Evolutionary conservation across 53 echinoderm and acorn worm species (phyloP).

Genomic region (Temnopleurus reevesii): DNA sequence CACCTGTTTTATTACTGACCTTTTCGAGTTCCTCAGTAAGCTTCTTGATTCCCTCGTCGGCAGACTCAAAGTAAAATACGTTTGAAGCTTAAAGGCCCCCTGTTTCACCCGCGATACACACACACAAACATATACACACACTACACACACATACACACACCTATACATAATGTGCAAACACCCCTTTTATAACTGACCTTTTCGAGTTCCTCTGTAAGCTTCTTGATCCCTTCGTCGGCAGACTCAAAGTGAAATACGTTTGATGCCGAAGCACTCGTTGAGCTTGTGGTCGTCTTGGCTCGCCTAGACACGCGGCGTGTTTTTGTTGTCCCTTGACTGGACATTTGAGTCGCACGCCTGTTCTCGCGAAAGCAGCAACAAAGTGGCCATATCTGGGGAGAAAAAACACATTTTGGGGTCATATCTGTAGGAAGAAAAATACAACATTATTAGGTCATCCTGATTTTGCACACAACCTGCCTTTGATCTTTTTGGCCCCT

Average conservation of each 20-base stretch:
- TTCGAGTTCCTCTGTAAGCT: not conserved
- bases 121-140: too few species aligned
- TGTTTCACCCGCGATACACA: too few species aligned
- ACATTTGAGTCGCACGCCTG: not conserved
- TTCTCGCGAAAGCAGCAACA: not conserved
- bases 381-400: not conserved
- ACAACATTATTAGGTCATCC: too few species aligned
- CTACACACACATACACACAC: too few species aligned
- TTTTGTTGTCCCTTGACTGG: not conserved
- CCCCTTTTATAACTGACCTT: slow-evolving; percentile 14
- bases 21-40: not conserved
- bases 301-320: too few species aligned
- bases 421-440: too few species aligned
- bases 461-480: too few species aligned
- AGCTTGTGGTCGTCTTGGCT: not conserved
- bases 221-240: not conserved
- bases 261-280: not conserved
- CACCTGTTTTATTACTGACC: too few species aligned
- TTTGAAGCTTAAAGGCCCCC: too few species aligned
- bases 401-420: not conserved
- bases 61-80: not conserved
- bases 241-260: slow-evolving; percentile 3
- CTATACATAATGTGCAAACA: too few species aligned
- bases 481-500: too few species aligned
- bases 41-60: slow-evolving; percentile 7